Percentiles rank a stretch among this genome's conserved stretches.
phyloP scores from a whole-genome alignment of 1,140 invertebrate species.

The Drosophila busckii region DNA sequence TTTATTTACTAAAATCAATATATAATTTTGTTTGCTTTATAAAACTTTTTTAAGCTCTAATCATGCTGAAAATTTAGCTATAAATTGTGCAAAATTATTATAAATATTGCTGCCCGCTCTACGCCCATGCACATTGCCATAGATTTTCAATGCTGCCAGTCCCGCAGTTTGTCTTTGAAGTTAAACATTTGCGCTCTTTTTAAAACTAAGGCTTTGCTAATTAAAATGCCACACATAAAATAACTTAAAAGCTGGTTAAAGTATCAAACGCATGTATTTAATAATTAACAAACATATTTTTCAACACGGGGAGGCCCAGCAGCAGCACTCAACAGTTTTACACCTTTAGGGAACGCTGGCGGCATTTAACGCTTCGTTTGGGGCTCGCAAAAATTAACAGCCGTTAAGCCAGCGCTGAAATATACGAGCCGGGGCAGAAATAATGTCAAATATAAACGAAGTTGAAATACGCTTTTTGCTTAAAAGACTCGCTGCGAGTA shows the following conservation, averaged over 20 bases:
- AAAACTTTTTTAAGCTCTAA: too few species aligned
- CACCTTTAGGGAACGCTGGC: conserved; percentile 44
- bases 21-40: too few species aligned
- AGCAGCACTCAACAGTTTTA: conserved; percentile 62
- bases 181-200: conserved; percentile 16
- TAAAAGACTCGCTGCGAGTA: conserved; percentile 13
- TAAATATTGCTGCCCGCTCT: conserved; percentile 5
- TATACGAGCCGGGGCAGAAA: conserved; percentile 31
- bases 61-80: too few species aligned
- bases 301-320: too few species aligned
- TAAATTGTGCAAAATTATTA: too few species aligned
- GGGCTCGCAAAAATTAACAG: conserved; percentile 62
- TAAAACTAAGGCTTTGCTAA: conserved; percentile 61
- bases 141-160: conserved; percentile 29
- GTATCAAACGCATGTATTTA: conserved; percentile 45
- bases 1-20: too few species aligned
- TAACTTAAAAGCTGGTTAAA: conserved; percentile 55
- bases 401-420: conserved; percentile 71
- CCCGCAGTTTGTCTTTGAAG: conserved; percentile 55
- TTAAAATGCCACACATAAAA: conserved; percentile 68
- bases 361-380: conserved; percentile 70
- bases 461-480: conserved; percentile 20
- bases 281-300: conserved; percentile 75
- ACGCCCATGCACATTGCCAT: conserved; percentile 26
- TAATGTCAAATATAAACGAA: conserved; percentile 15